Conservation (phyloP, 2,888 invertebrate genomes). For the Asteroscopus sphinx region DNA sequence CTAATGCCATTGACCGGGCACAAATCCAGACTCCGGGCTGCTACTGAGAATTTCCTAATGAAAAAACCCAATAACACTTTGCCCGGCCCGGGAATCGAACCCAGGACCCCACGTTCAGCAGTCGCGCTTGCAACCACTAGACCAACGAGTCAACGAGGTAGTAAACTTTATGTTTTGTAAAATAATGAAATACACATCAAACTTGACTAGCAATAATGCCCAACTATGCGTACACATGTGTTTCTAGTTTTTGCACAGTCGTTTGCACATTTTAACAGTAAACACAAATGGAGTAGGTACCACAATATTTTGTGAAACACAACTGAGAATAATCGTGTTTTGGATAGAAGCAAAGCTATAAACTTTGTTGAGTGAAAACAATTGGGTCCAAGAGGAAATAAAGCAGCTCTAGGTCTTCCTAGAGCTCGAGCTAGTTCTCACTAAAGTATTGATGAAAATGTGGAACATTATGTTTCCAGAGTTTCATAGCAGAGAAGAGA, state of each 20-base stretch:
- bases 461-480: neutral
- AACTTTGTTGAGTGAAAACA: constrained; percentile 2
- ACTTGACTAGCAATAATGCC: neutral
- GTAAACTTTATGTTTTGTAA: neutral
- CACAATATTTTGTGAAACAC: constrained; percentile 6
- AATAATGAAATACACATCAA: neutral
- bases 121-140: too few relatives aligned
- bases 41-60: too few relatives aligned
- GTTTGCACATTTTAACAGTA: constrained; percentile 3
- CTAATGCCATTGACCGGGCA: too few relatives aligned
- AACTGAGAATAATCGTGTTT: neutral
- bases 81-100: too few relatives aligned
- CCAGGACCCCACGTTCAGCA: too few relatives aligned
- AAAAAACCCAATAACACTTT: too few relatives aligned
- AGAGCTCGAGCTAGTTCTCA: too few relatives aligned
- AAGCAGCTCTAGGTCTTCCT: neutral
- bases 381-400: neutral
- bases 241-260: constrained; percentile 1
- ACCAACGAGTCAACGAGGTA: too few relatives aligned
- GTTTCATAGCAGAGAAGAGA: neutral
- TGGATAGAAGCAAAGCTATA: neutral
- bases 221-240: neutral
- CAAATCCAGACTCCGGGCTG: too few relatives aligned
- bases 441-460: neutral
- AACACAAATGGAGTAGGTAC: neutral